phyloP scores from a whole-genome alignment of 2,113 vertebrate species.

The Porphyrio hochstetteri region DNA sequence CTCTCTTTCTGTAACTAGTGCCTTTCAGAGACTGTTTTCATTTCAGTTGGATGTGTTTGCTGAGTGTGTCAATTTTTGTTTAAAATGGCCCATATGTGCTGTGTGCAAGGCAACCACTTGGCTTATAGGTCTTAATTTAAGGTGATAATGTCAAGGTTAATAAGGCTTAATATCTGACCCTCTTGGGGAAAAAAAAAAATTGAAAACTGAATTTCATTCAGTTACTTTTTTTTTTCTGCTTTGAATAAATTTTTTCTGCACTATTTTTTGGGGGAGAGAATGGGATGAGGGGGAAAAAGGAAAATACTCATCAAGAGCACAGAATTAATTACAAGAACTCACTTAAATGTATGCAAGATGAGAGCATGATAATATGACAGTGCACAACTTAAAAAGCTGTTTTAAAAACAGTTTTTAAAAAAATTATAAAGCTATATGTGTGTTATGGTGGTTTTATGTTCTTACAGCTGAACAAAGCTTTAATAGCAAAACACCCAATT shows the following conservation, averaged over 20 bases:
- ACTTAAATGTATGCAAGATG: background rate
- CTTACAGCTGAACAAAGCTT: background rate
- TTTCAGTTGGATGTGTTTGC: background rate
- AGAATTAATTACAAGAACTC: background rate
- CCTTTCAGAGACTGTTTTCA: background rate
- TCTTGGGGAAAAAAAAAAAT: background rate
- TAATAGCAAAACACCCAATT: rapidly evolving
- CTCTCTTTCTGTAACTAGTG: background rate
- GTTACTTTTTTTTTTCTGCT: background rate
- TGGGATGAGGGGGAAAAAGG: background rate
- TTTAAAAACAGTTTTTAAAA: background rate
- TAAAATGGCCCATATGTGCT: background rate
- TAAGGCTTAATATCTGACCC: background rate
- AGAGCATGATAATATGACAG: background rate
- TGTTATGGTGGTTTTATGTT: background rate
- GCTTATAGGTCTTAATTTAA: background rate
- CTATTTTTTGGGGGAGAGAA: background rate
- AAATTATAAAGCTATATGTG: background rate
- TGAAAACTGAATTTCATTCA: background rate
- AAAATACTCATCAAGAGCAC: background rate
- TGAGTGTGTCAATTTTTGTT: background rate
- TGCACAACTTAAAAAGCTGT: background rate
- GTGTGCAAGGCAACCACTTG: background rate
- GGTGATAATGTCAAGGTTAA: background rate
- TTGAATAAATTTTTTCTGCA: background rate